phyloP scores from a whole-genome alignment of 92 coral and sea anemone species.

The Phymanthus crucifer region DNA sequence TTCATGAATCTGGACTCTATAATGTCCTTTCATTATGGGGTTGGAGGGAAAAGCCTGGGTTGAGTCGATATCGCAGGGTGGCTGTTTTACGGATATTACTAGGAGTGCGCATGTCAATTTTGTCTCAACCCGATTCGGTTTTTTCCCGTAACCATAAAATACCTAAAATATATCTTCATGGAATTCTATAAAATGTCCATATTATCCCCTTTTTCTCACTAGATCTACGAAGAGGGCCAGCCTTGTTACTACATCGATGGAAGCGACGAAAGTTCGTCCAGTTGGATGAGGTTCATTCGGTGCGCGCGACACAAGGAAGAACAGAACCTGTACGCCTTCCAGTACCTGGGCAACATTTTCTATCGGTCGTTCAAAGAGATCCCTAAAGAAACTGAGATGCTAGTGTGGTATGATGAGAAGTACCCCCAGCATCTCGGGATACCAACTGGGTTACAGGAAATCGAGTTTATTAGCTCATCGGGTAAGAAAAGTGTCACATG shows the following conservation, averaged over 20 bases:
- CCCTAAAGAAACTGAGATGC: slow-evolving; percentile 73
- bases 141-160: too few species aligned
- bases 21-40: background rate
- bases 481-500: slow-evolving; percentile 16
- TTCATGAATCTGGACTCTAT: background rate
- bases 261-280: slow-evolving; percentile 79
- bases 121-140: too few species aligned
- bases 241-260: slow-evolving; percentile 78
- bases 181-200: too few species aligned
- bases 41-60: too few species aligned
- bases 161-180: too few species aligned
- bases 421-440: slow-evolving; percentile 89
- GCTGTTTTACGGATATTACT: too few species aligned
- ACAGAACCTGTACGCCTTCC: slow-evolving; percentile 88
- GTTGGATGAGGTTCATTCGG: slow-evolving; percentile 98
- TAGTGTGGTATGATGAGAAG: slow-evolving; percentile 94
- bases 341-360: slow-evolving; percentile 76
- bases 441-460: slow-evolving; percentile 66
- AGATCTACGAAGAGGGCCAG: slow-evolving; percentile 83
- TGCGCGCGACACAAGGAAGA: slow-evolving; percentile 92
- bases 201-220: background rate
- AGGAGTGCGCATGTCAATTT: too few species aligned
- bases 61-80: too few species aligned
- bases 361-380: slow-evolving; percentile 94
- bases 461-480: slow-evolving; percentile 25